Evolutionary conservation across 2,888 invertebrate genomes (phyloP), one percentile per base, ranked within the genome.

Genomic region (Dione juno): DNA sequence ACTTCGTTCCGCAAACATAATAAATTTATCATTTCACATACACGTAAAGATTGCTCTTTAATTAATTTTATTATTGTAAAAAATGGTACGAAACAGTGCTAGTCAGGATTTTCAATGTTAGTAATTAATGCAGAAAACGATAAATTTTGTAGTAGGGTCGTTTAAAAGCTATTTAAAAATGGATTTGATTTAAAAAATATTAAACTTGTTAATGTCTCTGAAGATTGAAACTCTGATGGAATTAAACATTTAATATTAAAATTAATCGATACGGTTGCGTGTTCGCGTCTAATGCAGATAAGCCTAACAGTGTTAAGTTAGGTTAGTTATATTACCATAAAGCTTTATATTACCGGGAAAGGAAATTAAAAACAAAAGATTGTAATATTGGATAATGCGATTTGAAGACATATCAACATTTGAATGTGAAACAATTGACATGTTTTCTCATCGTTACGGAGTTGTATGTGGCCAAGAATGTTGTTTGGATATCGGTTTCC

Each of bases 391-490:
- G 45, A 28, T 43, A 48, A 57, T 63, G 63, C 63, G 53, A 72
- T 72, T 61, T 57, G 35, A 70, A 71, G 67, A 63, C 40, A 70
- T 53, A 66, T 35, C 11, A 59, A 58, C 63, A 64, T 71, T 58
- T 63, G 63, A 54, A 67, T 57, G 37, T 41, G 50, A 63, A 61
- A 67, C 57, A 64, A 45, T 64, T 35, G 48, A 59, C 37, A 59
- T 69, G 69, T 58, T 72, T 72, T 72, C 69, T 59, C 66, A 69
- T 67, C 57, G 50, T 66, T 72, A 69, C 57, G 28, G 37, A 35
- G 57, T 54, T 58, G 40, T 37, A 37, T 59, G 53, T 57, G 40
- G 64, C 41, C 54, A 41, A 71, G 63, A 64, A 64, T 67, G 57
- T 64, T 67, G 67, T 67, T 71, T 64, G 48, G 45, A 58, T 67